phyloP scores from a whole-genome alignment of 2,888 invertebrate genomes.

The Protodeltote pygarga region DNA sequence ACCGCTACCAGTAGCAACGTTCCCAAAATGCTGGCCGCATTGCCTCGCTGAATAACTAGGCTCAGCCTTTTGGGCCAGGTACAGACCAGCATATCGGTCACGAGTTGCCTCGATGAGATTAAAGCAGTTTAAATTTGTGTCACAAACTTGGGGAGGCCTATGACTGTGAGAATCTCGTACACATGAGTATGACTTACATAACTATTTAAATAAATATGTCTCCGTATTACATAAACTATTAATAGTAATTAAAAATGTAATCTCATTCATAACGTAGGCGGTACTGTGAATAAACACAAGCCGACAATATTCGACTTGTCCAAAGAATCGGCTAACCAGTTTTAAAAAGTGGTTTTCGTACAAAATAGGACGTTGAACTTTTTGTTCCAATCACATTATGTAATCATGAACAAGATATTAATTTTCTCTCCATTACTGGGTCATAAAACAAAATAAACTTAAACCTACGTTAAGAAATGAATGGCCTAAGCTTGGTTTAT shows the following conservation, averaged over 20 bases:
- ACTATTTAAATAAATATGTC: conserved; percentile 28
- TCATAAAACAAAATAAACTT: conserved; percentile 42
- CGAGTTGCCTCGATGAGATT: too few species aligned
- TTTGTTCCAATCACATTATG: conserved; percentile 70
- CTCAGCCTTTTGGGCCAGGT: too few species aligned
- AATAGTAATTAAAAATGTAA: conserved; percentile 44
- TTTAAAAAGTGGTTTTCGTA: conserved; percentile 79
- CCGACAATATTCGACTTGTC: conserved; percentile 57
- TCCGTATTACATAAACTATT: conserved; percentile 39
- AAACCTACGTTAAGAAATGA: conserved; percentile 18
- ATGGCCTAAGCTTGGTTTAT: conserved; percentile 18
- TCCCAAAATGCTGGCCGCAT: too few species aligned
- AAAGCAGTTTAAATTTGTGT: too few species aligned
- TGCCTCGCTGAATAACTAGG: too few species aligned
- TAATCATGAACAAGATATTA: conserved; percentile 67
- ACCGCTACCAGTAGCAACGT: too few species aligned
- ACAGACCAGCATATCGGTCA: too few species aligned
- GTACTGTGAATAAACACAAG: conserved; percentile 49
- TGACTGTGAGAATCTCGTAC: too few species aligned
- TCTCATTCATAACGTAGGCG: conserved; percentile 44
- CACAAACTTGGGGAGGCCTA: too few species aligned
- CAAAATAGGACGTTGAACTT: conserved; percentile 82
- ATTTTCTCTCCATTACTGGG: conserved; percentile 68
- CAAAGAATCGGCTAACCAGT: conserved; percentile 73
- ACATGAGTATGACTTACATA: too few species aligned